Conservation (phyloP, 2,797 vertebrate genomes). For the Neosalanx taihuensis region DNA sequence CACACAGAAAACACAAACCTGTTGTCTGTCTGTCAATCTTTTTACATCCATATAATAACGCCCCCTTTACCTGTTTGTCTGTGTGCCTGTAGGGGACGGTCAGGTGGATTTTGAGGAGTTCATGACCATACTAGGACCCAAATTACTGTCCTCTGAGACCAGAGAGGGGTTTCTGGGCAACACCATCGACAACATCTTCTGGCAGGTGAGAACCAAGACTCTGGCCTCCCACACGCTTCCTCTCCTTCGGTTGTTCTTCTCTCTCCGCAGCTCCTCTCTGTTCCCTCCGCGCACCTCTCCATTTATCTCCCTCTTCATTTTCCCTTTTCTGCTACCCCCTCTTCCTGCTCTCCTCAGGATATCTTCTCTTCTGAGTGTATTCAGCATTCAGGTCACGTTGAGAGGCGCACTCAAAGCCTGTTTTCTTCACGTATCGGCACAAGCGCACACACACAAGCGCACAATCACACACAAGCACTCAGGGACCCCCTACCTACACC, state of each 20-base stretch:
- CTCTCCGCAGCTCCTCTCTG: not conserved
- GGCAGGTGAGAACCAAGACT: slow-evolving; percentile 80
- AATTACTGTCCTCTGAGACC: slow-evolving; percentile 89
- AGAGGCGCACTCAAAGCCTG: slow-evolving; percentile 48
- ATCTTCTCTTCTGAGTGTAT: slow-evolving; percentile 7
- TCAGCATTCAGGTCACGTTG: slow-evolving; percentile 48
- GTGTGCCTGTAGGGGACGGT: slow-evolving; percentile 78
- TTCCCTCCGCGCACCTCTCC: not conserved
- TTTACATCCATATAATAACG: not conserved
- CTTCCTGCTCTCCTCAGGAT: not conserved
- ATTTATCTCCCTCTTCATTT: slow-evolving; percentile 17
- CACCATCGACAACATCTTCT: slow-evolving; percentile 96
- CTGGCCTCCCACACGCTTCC: not conserved
- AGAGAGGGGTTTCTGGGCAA: slow-evolving; percentile 92
- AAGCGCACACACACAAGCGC: slow-evolving; percentile 23
- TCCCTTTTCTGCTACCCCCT: slow-evolving; percentile 18
- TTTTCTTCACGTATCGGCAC: slow-evolving; percentile 47
- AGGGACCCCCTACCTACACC: slow-evolving; percentile 28
- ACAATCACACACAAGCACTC: not conserved
- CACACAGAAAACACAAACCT: slow-evolving; percentile 5
- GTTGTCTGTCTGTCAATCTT: slow-evolving; percentile 15
- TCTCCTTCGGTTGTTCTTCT: too few relatives aligned
- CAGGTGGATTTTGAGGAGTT: slow-evolving; percentile 97
- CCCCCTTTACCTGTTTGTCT: not conserved
- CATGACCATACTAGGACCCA: slow-evolving; percentile 95